phyloP scores from a whole-genome alignment of 2,888 invertebrate species.

The Silvanus unidentatus region DNA sequence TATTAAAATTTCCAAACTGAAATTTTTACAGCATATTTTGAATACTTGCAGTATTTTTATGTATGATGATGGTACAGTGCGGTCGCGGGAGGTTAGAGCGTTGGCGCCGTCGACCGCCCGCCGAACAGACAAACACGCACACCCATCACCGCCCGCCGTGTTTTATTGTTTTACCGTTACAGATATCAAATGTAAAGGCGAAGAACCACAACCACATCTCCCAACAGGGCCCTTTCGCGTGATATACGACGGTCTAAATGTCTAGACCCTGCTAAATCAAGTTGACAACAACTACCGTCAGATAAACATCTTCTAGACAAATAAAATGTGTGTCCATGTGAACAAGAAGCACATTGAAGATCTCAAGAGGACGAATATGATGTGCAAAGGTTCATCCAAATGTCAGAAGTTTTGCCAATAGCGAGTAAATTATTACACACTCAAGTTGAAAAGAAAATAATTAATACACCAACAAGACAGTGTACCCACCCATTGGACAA shows the following conservation, averaged over 20 bases:
- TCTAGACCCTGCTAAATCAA: slow-evolving; percentile 20
- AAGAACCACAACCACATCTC: not conserved
- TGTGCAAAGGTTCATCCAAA: not conserved
- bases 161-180: slow-evolving; percentile 49
- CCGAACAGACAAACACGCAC: slow-evolving; percentile 43
- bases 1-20: too few species aligned
- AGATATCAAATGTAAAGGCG: slow-evolving; percentile 34
- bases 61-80: not conserved
- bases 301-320: slow-evolving; percentile 5
- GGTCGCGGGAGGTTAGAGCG: slow-evolving; percentile 4
- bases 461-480: too few species aligned
- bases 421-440: too few species aligned
- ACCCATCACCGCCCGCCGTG: slow-evolving; percentile 43
- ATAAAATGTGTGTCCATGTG: slow-evolving; percentile 3
- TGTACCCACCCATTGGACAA: too few species aligned
- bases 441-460: too few species aligned
- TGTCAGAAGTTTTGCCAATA: too few species aligned
- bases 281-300: slow-evolving; percentile 6
- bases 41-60: too few species aligned
- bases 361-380: too few species aligned
- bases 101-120: slow-evolving; percentile 45
- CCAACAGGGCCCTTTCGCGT: slow-evolving; percentile 11
- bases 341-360: not conserved
- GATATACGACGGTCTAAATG: slow-evolving; percentile 21
- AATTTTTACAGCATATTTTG: too few species aligned